These are phyloP conservation scores for Sterna hirundo DNA, from an alignment of 2,113 vertebrate genomes.

Conservation along the genomic window DNA sequence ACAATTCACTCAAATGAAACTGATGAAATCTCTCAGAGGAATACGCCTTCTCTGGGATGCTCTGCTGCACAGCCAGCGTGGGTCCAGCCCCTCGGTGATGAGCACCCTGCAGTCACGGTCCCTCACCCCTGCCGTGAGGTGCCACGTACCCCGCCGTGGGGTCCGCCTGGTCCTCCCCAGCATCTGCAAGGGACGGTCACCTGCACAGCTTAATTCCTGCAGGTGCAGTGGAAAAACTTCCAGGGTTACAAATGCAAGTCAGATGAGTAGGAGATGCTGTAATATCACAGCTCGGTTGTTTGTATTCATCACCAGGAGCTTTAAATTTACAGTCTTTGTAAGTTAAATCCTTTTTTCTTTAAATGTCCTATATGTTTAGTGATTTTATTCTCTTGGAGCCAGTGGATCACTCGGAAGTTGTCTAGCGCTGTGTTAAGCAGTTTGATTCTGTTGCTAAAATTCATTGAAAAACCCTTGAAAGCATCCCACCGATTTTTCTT, in stretches of 20 bases:
- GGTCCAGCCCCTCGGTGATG: neutral
- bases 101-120: neutral
- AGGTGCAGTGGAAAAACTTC: neutral
- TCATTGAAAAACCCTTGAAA: neutral
- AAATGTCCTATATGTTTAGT: neutral
- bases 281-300: neutral
- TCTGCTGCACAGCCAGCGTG: neutral
- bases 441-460: neutral
- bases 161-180: neutral
- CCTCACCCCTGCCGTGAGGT: neutral
- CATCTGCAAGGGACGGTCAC: neutral
- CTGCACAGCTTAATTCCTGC: neutral
- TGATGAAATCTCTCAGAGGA: neutral
- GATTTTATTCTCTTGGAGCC: neutral
- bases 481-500: neutral
- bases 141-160: rapidly evolving
- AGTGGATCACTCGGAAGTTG: neutral
- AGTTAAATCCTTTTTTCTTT: neutral
- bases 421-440: neutral
- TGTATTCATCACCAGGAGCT: neutral
- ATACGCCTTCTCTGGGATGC: neutral
- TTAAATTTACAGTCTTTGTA: neutral
- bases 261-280: neutral
- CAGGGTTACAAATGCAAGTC: neutral
- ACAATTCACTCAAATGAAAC: neutral